Base-by-base conservation (phyloP, 2,888 invertebrate species). In the Lepas anatifera region DNA sequence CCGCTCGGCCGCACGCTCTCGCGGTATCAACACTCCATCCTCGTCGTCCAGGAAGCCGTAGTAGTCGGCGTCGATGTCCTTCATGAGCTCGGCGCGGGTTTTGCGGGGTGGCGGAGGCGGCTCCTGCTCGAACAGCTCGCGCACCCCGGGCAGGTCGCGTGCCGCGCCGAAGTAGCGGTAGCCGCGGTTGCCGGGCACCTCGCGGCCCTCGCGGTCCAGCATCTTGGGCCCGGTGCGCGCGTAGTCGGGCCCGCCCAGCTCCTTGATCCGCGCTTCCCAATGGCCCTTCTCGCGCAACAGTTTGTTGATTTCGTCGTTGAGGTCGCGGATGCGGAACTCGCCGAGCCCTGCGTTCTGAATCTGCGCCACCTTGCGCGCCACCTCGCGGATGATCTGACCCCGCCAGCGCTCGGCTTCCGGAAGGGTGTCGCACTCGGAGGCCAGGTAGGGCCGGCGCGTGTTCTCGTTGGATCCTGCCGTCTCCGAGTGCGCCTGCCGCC, bases 261-360 rank as follows among this genome's bases (percentile, higher is more conserved):
- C 89, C 75, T 91, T 89, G 74, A 99, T 98, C 79, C 97, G 91
- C 69, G 91, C 89, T 79, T 99, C 99, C 99, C 99, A 99, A 78
- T 97, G 96, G 0, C 95, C 86, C 78, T 83, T 83, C 67, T 74
- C 73, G 39, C 97, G 84, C 72, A 99, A 84, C 73, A 98, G 80
- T 81, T 99, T 98, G 81, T 99, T 99, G 75, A 99, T 99, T 81
- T 99, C 98, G 81, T 99, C 99, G 80, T 99, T 99, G 32, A 99
- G 82, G 79, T 99, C 99, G 25, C 99, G 86, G 74, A 99, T 92
- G 35, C 97, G 87, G 79, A 97, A 99, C 81, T 99, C 99, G 4
- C 99, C 99, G n/a, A 99, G 84, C 71, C 99, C 99, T 74, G 99
- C 92, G 82, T 98, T 98, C 80, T 99, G 99, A 79, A 99, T 99